Conservation (phyloP, 2,797 vertebrate species). For the Coregonus sp. region DNA sequence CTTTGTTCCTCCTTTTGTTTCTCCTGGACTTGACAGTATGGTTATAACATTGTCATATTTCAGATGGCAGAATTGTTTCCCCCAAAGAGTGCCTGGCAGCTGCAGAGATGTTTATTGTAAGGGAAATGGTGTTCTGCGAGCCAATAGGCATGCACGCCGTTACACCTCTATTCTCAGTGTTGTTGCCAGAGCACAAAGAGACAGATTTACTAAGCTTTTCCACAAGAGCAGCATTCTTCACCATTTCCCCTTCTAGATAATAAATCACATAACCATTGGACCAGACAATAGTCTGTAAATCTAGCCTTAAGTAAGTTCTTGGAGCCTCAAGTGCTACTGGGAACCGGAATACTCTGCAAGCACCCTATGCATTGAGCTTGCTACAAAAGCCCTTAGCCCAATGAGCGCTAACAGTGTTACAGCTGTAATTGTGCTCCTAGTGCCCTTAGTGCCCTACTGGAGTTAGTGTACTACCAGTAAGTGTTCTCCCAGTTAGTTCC, state of each 20-base stretch:
- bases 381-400: neutral
- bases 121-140: slow-evolving; percentile 4
- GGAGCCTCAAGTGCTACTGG: neutral
- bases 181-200: neutral
- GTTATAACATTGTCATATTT: neutral
- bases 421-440: neutral
- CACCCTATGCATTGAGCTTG: neutral
- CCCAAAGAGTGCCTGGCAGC: neutral
- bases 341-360: neutral
- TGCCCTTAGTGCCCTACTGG: neutral
- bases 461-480: neutral
- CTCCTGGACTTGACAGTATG: neutral
- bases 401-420: neutral
- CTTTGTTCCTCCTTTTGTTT: neutral
- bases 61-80: neutral
- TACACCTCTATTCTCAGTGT: neutral
- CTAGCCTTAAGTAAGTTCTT: neutral
- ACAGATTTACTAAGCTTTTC: neutral
- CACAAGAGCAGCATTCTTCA: neutral
- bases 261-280: neutral
- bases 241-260: neutral
- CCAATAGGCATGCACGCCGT: neutral
- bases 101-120: neutral
- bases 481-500: neutral
- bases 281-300: neutral